A percentile compares a stretch with the other conserved stretches of the same genome.
Evolutionary conservation across 1,140 invertebrate species (phyloP).

Genomic region (Helicoverpa armigera): DNA sequence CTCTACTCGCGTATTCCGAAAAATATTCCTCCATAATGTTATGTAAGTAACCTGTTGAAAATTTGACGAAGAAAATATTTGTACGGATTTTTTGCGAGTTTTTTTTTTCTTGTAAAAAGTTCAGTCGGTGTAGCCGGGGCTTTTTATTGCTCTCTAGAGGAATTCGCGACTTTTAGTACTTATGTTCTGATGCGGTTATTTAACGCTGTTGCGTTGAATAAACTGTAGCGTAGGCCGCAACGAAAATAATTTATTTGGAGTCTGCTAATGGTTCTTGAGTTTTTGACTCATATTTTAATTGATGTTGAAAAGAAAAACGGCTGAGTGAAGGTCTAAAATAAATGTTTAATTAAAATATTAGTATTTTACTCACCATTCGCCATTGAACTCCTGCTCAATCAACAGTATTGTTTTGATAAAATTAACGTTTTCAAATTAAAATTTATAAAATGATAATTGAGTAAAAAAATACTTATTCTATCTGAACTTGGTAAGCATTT

Average conservation of each 20-base stretch:
- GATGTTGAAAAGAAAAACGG: background rate
- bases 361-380: no score
- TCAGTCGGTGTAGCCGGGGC: background rate
- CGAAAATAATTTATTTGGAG: background rate
- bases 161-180: constrained; percentile 13
- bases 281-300: background rate
- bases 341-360: background rate
- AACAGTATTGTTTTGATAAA: background rate
- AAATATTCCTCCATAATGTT: constrained; percentile 1
- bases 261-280: background rate
- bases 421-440: no score
- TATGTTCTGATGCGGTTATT: no score
- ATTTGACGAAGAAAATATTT: constrained; percentile 2
- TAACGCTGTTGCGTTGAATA: background rate
- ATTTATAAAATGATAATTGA: no score
- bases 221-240: background rate
- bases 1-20: background rate
- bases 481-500: no score
- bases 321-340: no score
- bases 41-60: constrained; percentile 20
- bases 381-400: background rate
- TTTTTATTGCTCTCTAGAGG: background rate
- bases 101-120: background rate
- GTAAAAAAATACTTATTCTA: no score
- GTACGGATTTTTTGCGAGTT: background rate